Base-by-base conservation (phyloP, 2,113 vertebrate species). In the Corythaeola cristata region DNA sequence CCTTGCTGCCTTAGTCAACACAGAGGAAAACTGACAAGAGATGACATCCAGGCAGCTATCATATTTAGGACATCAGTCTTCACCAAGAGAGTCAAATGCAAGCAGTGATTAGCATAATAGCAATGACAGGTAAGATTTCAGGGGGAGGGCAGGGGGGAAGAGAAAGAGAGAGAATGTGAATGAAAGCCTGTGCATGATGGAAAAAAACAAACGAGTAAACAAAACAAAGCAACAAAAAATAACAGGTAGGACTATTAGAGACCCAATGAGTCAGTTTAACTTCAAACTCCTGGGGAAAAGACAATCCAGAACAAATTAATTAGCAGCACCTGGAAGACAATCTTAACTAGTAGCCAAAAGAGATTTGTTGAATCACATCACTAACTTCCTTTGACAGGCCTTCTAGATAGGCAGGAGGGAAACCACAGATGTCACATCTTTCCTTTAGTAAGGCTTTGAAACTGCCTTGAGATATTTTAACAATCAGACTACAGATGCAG, bases 281-380 rank as follows among this genome's bases (percentile, higher is more conserved):
- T 73, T 83, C 75, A 71, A 22, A 92, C 47, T 82, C 63, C 41
- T 15, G 32, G 18, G 28, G 32, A 84, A 93, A 84, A 44, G 41
- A 85, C 35, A 83, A 92, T 41, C 50, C 72, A 74, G 41, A 93
- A 80, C 17, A 74, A 68, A 90, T 73, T 44, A 80, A 73, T 67
- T 71, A 86, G 79, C 73, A 87, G 63, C 88, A 88, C 59, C 50
- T 85, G 79, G 86, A 88, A 88, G 39, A 89, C 67, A 90, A 95
- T 72, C 67, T 78, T 60, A 91, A 88, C n/a, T 32, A 77, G 72
- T 0, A 86, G 68, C 32, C 37, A 50, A 83, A 83, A 73, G 59
- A 84, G 79, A 88, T 95, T 77, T 88, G 55, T 79, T 80, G 83
- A 88, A 73, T 68, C 67, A 62, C 20, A 32, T 58, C 37, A 41